Percentiles rank a stretch among this genome's conserved stretches.
phyloP scores from a whole-genome alignment of 2,888 invertebrate genomes.

The Euplexia lucipara region DNA sequence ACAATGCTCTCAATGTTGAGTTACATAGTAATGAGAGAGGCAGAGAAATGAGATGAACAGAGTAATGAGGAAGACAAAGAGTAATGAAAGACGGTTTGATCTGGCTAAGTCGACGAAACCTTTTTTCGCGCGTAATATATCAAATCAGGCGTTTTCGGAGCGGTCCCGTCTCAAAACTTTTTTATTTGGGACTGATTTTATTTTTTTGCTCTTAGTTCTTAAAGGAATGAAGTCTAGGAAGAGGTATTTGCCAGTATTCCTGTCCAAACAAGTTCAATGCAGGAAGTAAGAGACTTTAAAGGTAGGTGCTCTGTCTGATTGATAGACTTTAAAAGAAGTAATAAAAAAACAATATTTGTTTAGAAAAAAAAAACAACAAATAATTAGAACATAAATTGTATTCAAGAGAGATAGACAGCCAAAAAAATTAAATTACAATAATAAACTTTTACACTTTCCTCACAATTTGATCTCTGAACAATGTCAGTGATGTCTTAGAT shows the following conservation, averaged over 20 bases:
- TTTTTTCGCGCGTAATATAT: slow-evolving; percentile 59
- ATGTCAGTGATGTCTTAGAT: no score
- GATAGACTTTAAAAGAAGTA: no score
- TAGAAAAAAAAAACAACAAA: no score
- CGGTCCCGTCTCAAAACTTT: not conserved
- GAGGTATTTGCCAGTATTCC: no score
- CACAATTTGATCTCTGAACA: no score
- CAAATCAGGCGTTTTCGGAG: slow-evolving; percentile 49
- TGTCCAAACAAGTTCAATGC: no score
- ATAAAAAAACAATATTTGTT: no score
- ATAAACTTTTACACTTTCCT: no score
- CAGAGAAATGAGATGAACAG: slow-evolving; percentile 19
- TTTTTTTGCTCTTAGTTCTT: not conserved
- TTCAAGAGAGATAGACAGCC: not conserved
- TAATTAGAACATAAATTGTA: not conserved
- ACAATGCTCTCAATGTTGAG: slow-evolving; percentile 1
- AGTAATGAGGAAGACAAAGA: slow-evolving; percentile 30
- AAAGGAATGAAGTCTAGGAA: no score
- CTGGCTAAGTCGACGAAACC: slow-evolving; percentile 47
- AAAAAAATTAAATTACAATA: no score
- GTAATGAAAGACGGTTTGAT: slow-evolving; percentile 53
- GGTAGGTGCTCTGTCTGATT: no score
- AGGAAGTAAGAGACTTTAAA: no score
- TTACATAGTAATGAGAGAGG: not conserved
- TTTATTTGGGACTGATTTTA: slow-evolving; percentile 15